Conservation (phyloP, 2,113 vertebrate species). For the Sorex araneus region DNA sequence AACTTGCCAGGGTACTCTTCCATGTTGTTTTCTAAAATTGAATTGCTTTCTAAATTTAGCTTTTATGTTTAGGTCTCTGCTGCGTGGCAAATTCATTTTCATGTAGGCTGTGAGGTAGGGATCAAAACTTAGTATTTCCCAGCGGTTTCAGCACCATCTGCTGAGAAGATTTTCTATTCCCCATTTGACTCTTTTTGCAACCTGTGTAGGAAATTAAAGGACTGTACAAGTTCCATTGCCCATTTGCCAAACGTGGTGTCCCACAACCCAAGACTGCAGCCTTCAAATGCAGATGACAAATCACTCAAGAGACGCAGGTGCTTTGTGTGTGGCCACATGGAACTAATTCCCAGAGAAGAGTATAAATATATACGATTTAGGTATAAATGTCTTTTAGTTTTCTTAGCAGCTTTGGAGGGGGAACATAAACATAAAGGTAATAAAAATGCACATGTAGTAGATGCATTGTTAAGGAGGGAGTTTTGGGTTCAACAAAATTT, state of each 20-base stretch:
- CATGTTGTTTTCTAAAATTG: background rate
- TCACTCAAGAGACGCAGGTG: background rate
- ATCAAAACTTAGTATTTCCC: background rate
- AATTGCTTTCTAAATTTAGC: background rate
- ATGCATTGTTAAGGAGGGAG: background rate
- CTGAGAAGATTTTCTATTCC: background rate
- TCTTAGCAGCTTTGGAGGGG: background rate
- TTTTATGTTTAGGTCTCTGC: background rate
- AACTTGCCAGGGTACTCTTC: conserved; percentile 16
- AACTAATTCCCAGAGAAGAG: background rate
- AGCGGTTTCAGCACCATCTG: background rate
- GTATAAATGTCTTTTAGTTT: background rate
- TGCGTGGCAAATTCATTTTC: background rate
- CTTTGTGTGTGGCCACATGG: background rate
- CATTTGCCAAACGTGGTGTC: too few relatives aligned
- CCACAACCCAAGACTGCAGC: background rate
- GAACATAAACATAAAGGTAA: background rate
- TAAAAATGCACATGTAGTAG: background rate
- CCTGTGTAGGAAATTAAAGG: conserved; percentile 11
- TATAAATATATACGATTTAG: background rate
- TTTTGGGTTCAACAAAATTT: background rate
- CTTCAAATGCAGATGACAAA: background rate
- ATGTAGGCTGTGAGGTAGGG: background rate
- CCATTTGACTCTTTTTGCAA: background rate
- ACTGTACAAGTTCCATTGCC: background rate